phyloP scores from a whole-genome alignment of 2,113 vertebrate species.

The Hypanus sabinus region DNA sequence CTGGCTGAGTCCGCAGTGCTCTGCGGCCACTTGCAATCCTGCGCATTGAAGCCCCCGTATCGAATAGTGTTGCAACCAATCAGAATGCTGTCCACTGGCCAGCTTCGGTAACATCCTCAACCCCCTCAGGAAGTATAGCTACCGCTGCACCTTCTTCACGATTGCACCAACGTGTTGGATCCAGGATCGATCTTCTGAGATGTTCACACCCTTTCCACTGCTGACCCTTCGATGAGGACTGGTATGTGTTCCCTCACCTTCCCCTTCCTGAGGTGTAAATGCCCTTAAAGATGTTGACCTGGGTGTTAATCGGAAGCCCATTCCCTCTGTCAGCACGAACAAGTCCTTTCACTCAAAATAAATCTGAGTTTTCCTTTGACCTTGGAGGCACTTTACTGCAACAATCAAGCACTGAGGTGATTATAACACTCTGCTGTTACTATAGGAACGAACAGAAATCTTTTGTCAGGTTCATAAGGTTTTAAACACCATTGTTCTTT shows the following conservation, averaged over 20 bases:
- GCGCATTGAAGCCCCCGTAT: too few species aligned
- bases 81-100: too few species aligned
- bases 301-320: not conserved
- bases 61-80: too few species aligned
- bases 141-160: too few species aligned
- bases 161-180: too few species aligned
- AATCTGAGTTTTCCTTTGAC: not conserved
- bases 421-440: slow-evolving; percentile 13
- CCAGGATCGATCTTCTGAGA: too few species aligned
- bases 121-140: too few species aligned
- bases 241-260: not conserved
- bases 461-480: slow-evolving; percentile 19
- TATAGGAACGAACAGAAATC: slow-evolving; percentile 20
- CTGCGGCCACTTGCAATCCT: too few species aligned
- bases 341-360: not conserved
- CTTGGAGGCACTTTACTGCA: not conserved
- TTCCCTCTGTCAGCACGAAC: not conserved
- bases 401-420: not conserved
- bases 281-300: too few species aligned
- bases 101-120: too few species aligned
- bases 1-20: too few species aligned
- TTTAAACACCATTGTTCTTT: slow-evolving; percentile 17
- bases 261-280: not conserved
- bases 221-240: not conserved
- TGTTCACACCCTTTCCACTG: too few species aligned